Percentiles rank a stretch among this genome's conserved stretches.
phyloP scores from a whole-genome alignment of 2,797 vertebrate genomes.

The Macropodus opercularis region DNA sequence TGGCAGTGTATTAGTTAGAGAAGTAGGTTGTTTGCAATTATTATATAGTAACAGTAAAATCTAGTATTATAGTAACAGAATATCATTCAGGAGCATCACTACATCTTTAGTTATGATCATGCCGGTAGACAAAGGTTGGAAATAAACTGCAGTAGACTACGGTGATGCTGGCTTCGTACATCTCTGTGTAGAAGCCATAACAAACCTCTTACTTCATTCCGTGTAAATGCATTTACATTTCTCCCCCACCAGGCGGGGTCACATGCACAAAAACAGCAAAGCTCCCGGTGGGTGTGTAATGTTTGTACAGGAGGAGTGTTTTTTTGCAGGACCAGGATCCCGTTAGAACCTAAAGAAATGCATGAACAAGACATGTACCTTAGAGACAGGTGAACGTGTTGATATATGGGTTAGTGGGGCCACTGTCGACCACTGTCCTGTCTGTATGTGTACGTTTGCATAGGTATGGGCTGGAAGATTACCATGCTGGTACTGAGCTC shows the following conservation, averaged over 20 bases:
- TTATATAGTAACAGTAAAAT: too few species aligned
- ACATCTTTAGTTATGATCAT: too few species aligned
- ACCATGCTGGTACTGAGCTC: constrained; percentile 89
- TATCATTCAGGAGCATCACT: too few species aligned
- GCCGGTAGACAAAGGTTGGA: too few species aligned
- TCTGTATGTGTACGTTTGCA: constrained; percentile 26
- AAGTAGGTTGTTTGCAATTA: too few species aligned
- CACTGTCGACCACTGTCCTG: not conserved
- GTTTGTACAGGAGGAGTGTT: constrained; percentile 5
- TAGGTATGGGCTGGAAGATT: constrained; percentile 88
- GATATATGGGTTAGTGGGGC: constrained; percentile 2
- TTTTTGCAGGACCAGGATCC: constrained; percentile 1
- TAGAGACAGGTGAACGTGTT: constrained; percentile 1
- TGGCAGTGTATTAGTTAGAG: too few species aligned
- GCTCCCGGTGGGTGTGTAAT: not conserved
- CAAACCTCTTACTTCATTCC: not conserved
- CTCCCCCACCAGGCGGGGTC: constrained; percentile 69
- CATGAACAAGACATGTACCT: not conserved
- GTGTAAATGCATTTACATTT: not conserved
- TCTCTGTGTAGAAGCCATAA: not conserved
- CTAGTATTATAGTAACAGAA: too few species aligned
- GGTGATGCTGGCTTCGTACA: too few species aligned
- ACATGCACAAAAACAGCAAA: constrained; percentile 16
- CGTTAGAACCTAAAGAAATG: not conserved
- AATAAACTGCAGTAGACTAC: too few species aligned